Percentiles rank a stretch among this genome's conserved stretches.
Evolutionary conservation across 2,797 vertebrate species (phyloP).

Genomic region (Falco cherrug): DNA sequence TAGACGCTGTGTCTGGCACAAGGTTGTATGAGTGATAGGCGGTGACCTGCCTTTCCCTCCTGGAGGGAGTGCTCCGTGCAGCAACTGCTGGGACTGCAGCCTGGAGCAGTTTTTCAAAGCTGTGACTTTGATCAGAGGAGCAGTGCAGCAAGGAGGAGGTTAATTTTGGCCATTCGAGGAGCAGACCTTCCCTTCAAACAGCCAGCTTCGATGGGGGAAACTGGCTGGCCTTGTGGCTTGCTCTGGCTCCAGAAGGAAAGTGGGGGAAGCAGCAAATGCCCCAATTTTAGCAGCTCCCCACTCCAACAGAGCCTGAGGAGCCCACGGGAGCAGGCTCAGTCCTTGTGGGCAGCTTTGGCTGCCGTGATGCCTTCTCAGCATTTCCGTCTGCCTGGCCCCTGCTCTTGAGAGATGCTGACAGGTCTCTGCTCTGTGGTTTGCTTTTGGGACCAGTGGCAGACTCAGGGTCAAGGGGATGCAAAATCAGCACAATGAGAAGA

Average conservation of each 20-base stretch:
- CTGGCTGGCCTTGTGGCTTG: neutral
- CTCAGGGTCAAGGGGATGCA: constrained; percentile 20
- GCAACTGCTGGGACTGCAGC: neutral
- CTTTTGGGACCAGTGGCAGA: neutral
- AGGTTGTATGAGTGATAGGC: constrained; percentile 20
- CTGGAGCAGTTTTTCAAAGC: neutral
- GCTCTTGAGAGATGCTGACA: constrained; percentile 52
- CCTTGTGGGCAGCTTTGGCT: neutral
- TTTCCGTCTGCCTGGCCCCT: constrained; percentile 2
- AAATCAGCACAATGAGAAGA: neutral
- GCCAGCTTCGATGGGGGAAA: neutral
- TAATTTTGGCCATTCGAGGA: neutral
- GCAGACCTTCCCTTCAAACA: neutral
- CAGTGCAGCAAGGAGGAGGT: neutral
- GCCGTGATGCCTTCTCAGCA: constrained; percentile 18
- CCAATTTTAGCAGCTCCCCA: neutral
- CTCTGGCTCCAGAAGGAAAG: neutral
- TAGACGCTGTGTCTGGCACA: neutral
- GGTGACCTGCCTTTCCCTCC: constrained; percentile 39
- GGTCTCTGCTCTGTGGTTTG: constrained; percentile 38
- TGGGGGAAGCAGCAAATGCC: neutral
- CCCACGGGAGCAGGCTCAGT: neutral
- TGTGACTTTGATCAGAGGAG: neutral
- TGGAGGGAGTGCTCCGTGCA: neutral
- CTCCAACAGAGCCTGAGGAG: neutral